Conservation (phyloP, 2,888 invertebrate genomes). For the Notocelia uddmanniana region DNA sequence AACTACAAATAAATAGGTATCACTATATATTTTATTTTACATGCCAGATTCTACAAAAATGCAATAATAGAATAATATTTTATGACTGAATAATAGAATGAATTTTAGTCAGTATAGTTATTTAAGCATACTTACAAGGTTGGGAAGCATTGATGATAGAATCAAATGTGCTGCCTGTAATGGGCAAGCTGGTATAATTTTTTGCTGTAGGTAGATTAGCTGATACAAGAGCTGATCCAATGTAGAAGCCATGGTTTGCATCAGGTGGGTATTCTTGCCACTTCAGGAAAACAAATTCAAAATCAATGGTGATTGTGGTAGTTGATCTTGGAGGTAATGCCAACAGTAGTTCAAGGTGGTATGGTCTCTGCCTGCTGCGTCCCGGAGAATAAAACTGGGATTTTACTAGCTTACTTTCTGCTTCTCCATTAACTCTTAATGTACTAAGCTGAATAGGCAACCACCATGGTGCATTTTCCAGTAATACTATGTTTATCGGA, state of each 20-base stretch:
- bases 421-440: constrained; percentile 88
- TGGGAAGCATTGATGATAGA: constrained; percentile 89
- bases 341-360: constrained; percentile 94
- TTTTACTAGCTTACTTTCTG: constrained; percentile 84
- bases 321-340: constrained; percentile 92
- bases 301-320: constrained; percentile 93
- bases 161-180: constrained; percentile 89
- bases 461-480: constrained; percentile 97
- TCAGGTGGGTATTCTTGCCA: constrained; percentile 99
- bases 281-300: constrained; percentile 98
- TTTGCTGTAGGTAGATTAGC: constrained; percentile 91
- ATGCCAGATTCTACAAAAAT: too few relatives aligned
- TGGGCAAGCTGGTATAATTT: constrained; percentile 92
- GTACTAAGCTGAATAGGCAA: constrained; percentile 96
- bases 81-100: too few relatives aligned
- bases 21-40: too few relatives aligned
- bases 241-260: constrained; percentile 99
- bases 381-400: constrained; percentile 90
- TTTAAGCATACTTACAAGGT: constrained; percentile 68
- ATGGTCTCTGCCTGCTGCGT: constrained; percentile 92
- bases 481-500: constrained; percentile 90
- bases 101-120: background rate
- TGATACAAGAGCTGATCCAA: constrained; percentile 94
- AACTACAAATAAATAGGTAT: too few relatives aligned
- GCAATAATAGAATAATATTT: too few relatives aligned